Evolutionary conservation across 2,888 invertebrate genomes (phyloP).

Genomic region (Altica lythri): DNA sequence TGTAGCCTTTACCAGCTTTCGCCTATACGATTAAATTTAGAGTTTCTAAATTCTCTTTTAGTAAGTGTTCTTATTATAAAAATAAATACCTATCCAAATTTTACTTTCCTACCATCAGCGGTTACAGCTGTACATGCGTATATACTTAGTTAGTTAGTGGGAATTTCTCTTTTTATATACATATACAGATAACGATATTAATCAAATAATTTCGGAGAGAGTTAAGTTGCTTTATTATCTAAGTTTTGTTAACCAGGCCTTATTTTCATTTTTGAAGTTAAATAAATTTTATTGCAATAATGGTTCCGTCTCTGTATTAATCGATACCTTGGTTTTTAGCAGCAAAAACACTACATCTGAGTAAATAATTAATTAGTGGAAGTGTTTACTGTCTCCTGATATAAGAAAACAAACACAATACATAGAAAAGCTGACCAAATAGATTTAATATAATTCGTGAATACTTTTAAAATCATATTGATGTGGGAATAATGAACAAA

Average conservation of each 20-base stretch:
- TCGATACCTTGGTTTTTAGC: not conserved
- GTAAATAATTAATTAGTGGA: constrained; percentile 28
- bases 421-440: not conserved
- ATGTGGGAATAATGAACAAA: not conserved
- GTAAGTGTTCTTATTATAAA: too few relatives aligned
- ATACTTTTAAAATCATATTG: not conserved
- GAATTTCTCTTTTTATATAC: too few relatives aligned
- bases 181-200: too few relatives aligned
- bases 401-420: constrained; percentile 5
- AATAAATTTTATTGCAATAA: not conserved
- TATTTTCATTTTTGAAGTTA: not conserved
- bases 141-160: too few relatives aligned
- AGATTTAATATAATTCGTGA: not conserved
- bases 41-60: too few relatives aligned
- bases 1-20: too few relatives aligned
- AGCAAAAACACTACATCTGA: constrained; percentile 8
- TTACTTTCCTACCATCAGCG: too few relatives aligned
- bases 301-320: constrained; percentile 8
- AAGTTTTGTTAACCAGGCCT: not conserved
- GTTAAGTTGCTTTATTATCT: not conserved
- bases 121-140: too few relatives aligned
- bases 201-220: not conserved
- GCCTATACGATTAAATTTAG: too few relatives aligned
- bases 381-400: constrained; percentile 26
- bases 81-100: too few relatives aligned